Base-by-base conservation (phyloP, 2,888 invertebrate genomes). In the Ctena decussata region DNA sequence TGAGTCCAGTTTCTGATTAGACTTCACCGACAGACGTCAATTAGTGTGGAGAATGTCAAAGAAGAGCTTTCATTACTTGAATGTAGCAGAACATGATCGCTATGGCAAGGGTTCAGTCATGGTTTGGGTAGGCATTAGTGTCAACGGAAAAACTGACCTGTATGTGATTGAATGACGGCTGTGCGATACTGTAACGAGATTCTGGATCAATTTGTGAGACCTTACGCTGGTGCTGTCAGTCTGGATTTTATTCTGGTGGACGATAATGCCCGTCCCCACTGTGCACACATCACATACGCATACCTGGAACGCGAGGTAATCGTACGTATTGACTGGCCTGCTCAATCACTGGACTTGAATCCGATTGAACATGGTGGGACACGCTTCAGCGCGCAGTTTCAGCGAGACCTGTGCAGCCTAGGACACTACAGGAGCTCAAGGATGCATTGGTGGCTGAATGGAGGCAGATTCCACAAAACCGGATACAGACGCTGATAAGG, bases 341-440 rank as follows among this genome's bases (percentile, higher is more conserved):
- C 69, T 60, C 70, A 30, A 35, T 70, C 70, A n/a, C 75, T 35
- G 11, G 69, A 74, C 69, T 1, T 75, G 80, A 39, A 35, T 60
- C n/a, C n/a, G n/a, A n/a, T n/a, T n/a, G n/a, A n/a, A n/a, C n/a
- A n/a, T n/a, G n/a, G n/a, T n/a, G n/a, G n/a, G n/a, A n/a, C 72
- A 57, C 57, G 32, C 74, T 80, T 21, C 65, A 80, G 37, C n/a
- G 18, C 21, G 35, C 39, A 0, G 69, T 70, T 39, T 76, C 53
- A 70, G 71, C 75, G 37, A n/a, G 30, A 24, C 76, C 44, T 30
- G 44, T 71, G 46, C 80, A 76, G 32, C 71, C 75, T 53, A 70
- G 76, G 70, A 76, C 53, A 24, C 8, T 70, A n/a, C 75, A 80
- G 49, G 57, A 57, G 57, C 57, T 57, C 57, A 57, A 57, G 30